Evolutionary conservation across 2,888 invertebrate species (phyloP).

Genomic region (Drosophila recens): DNA sequence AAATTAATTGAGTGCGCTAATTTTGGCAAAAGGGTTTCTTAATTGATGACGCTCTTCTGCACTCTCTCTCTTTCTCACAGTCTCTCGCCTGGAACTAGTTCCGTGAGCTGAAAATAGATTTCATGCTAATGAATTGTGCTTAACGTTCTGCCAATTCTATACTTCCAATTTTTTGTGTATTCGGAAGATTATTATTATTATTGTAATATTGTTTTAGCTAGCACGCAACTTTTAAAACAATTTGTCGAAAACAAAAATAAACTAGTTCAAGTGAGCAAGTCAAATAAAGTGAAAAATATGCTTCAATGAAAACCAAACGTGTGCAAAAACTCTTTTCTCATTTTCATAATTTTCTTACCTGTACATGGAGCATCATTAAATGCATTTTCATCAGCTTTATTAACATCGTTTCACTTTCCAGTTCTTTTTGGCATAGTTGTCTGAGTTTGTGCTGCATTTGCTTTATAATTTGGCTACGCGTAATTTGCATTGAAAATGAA

Average conservation of each 20-base stretch:
- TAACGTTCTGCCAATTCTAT: slow-evolving; percentile 5
- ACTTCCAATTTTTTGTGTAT: neutral
- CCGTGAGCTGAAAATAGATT: slow-evolving; percentile 16
- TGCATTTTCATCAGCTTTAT: slow-evolving; percentile 12
- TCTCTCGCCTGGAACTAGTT: slow-evolving; percentile 31
- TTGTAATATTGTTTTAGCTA: neutral
- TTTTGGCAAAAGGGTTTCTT: slow-evolving; percentile 73
- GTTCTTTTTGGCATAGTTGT: slow-evolving; percentile 14
- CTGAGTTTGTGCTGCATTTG: slow-evolving; percentile 22
- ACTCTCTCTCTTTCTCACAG: neutral
- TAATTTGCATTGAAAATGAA: slow-evolving; percentile 63
- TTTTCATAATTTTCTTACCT: neutral
- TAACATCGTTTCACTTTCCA: slow-evolving; percentile 3
- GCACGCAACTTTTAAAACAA: neutral
- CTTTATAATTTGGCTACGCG: slow-evolving; percentile 52
- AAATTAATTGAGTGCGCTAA: slow-evolving; percentile 80
- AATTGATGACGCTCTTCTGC: slow-evolving; percentile 61
- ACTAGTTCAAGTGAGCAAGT: neutral
- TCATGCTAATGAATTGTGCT: slow-evolving; percentile 11
- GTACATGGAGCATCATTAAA: neutral
- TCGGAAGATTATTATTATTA: neutral
- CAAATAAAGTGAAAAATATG: neutral
- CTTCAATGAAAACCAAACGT: neutral
- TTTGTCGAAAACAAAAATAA: neutral
- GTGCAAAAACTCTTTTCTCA: neutral